phyloP scores from a whole-genome alignment of 1,140 invertebrate genomes.

The Doryteuthis pealeii region DNA sequence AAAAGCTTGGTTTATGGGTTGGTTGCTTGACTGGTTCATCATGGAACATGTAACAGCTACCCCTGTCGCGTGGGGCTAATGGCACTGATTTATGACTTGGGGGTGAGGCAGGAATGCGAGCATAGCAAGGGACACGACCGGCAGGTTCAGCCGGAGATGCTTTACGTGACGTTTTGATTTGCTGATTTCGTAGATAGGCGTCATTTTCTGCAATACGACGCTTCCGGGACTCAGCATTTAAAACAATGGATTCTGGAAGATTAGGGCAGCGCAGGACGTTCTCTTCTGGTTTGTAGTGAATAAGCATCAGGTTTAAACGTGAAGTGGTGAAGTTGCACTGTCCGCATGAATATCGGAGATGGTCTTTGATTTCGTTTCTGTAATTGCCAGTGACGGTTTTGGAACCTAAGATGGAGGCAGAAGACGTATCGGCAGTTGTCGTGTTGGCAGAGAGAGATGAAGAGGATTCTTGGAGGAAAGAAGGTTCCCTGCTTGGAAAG shows the following conservation, averaged over 20 bases:
- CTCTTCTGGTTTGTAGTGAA: neutral
- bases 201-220: neutral
- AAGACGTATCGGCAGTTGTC: no score
- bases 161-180: neutral
- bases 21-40: neutral
- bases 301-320: constrained; percentile 4
- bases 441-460: no score
- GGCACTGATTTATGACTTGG: neutral
- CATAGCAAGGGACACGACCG: neutral
- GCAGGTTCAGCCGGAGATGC: neutral
- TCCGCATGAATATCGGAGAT: neutral
- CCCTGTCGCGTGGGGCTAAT: neutral
- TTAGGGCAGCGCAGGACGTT: neutral
- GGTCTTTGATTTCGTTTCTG: neutral
- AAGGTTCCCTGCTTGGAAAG: no score
- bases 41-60: constrained; percentile 3
- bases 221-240: neutral
- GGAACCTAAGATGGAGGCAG: neutral
- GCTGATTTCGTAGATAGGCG: neutral
- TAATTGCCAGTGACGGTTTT: neutral
- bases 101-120: neutral
- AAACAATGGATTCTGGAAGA: neutral
- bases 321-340: neutral
- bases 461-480: no score
- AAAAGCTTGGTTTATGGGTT: neutral